These are phyloP conservation scores for Phyllotreta cruciferae DNA, from an alignment of 2,888 invertebrate species.

Conservation along the genomic window DNA sequence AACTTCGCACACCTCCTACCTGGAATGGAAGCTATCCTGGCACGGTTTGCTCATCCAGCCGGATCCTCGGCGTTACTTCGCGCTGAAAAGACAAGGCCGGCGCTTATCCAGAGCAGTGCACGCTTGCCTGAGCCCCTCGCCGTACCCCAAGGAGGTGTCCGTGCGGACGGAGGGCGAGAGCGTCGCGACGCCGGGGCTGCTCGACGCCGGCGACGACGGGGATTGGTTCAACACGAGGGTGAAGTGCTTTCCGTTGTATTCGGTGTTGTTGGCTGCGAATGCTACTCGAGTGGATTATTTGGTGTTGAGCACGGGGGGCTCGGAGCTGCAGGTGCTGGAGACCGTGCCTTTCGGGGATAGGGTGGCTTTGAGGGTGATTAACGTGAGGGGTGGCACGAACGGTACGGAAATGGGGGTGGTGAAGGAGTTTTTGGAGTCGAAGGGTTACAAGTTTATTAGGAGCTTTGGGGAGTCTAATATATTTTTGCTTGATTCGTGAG, in stretches of 20 bases:
- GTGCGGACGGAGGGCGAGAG: slow-evolving; percentile 57
- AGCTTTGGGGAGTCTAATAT: slow-evolving; percentile 56
- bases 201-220: slow-evolving; percentile 62
- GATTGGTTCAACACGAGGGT: slow-evolving; percentile 75
- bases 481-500: slow-evolving; percentile 49
- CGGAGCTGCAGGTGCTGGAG: slow-evolving; percentile 64
- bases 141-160: slow-evolving; percentile 72
- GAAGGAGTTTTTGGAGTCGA: slow-evolving; percentile 56
- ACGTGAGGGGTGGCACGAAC: slow-evolving; percentile 55
- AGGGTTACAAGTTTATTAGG: slow-evolving; percentile 56
- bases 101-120: slow-evolving; percentile 72
- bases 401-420: slow-evolving; percentile 56
- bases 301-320: slow-evolving; percentile 68
- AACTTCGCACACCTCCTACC: slow-evolving; percentile 72
- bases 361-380: slow-evolving; percentile 60
- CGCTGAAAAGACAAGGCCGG: slow-evolving; percentile 66
- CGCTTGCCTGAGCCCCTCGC: slow-evolving; percentile 80
- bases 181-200: slow-evolving; percentile 62
- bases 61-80: slow-evolving; percentile 78
- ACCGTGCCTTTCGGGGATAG: slow-evolving; percentile 65
- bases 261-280: slow-evolving; percentile 79
- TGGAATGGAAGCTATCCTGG: slow-evolving; percentile 77
- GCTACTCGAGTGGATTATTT: slow-evolving; percentile 73
- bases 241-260: slow-evolving; percentile 85
- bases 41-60: slow-evolving; percentile 78